phyloP scores from a whole-genome alignment of 92 coral and sea anemone species.

The Isaurus tuberculatus region DNA sequence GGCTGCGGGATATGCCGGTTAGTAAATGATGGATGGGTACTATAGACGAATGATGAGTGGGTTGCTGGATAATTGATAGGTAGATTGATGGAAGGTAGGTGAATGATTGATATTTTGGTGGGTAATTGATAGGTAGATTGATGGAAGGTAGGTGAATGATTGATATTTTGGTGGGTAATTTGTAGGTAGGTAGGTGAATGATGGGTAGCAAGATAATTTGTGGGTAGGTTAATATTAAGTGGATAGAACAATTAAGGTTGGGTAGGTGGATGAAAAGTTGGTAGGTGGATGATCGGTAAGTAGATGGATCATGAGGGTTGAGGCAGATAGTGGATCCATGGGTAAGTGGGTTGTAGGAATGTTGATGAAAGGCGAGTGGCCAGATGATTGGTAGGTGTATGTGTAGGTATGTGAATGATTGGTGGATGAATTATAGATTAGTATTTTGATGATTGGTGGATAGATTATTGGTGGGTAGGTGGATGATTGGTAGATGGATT shows the following conservation, averaged over 20 bases:
- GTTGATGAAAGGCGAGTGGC: no score
- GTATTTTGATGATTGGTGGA: no score
- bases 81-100: not conserved
- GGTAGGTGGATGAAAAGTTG: constrained; percentile 53
- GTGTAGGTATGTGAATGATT: no score
- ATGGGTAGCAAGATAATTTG: not conserved
- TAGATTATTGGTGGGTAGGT: no score
- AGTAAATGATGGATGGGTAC: not conserved
- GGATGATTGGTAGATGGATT: not conserved
- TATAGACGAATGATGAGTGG: not conserved
- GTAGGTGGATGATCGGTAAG: no score
- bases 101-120: not conserved
- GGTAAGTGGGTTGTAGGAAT: no score
- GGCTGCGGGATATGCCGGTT: constrained; percentile 96
- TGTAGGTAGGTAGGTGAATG: not conserved
- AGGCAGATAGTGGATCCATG: no score
- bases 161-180: not conserved
- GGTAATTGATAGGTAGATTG: not conserved
- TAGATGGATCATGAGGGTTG: no score
- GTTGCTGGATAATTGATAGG: not conserved
- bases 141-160: not conserved
- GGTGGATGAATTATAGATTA: no score
- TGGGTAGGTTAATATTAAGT: no score
- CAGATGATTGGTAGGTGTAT: no score
- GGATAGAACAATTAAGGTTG: constrained; percentile 52